Base-by-base conservation (phyloP, 1,140 invertebrate species). In the Aplysia californica region DNA sequence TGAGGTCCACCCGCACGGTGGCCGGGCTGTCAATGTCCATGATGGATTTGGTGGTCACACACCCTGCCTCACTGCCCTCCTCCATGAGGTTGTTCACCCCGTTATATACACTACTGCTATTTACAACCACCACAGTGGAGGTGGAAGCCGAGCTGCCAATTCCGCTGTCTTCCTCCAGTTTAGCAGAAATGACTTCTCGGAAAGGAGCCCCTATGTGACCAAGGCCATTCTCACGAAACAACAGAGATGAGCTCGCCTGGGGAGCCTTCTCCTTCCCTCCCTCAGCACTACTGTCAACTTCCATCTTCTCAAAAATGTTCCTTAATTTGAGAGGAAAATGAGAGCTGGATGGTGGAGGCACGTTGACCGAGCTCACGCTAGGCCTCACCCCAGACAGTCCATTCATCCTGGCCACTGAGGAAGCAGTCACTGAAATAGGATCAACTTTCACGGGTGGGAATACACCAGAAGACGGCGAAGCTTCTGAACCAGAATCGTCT, bases 31-130 rank as follows among this genome's bases (percentile, higher is more conserved):
- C 72, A 23, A 33, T 41, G 50, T 75, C 36, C 72, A 75, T 65
- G 3, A 75, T 75, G 18, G 59, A 36, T 59, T 75, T 75, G 23
- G 72, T 41, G 1, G 61, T 66, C 20, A 75, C 72, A 66, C 36
- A 64, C 15, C 59, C 61, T 44, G 58, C 72, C n/a, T 66, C 61
- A 35, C 72, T 44, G n/a, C 41, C 61, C 15, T 66, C 61, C 41
- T 66, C 72, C 55, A 75, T 66, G 38, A 75, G 35, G 36, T 35
- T 65, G 66, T 75, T 75, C 66, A 75, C 72, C 64, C 59, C 41
- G 23, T 39, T 75, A 59, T 66, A 75, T 59, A 75, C 72, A 75
- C 39, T 31, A 39, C 38, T 61, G 35, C 61, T 75, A 65, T 65
- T 64, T 65, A 75, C 72, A 44, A 75, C 59, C 10, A 23, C 6